Percentiles rank a stretch among this genome's conserved stretches.
Conservation (phyloP, 2,888 invertebrate genomes). For the Scaptomyza flava region DNA sequence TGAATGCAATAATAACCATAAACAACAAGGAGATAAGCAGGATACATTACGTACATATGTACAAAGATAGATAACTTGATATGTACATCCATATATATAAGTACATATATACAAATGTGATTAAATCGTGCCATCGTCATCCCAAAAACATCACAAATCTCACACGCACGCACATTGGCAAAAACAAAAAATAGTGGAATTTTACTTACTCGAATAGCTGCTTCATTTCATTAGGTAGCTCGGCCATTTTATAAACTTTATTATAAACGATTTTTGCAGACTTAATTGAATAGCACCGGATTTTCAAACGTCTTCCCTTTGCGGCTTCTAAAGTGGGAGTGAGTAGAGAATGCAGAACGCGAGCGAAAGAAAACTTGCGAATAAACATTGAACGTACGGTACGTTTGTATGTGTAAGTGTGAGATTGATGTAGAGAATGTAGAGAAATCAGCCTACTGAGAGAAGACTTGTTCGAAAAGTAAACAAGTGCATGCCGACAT, state of each 20-base stretch:
- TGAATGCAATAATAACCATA: conserved; percentile 25
- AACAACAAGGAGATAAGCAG: conserved; percentile 52
- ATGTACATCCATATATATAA: neutral
- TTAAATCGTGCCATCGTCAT: conserved; percentile 30
- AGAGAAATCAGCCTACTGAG: conserved; percentile 40
- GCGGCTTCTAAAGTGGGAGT: conserved; percentile 45
- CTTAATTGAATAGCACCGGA: conserved; percentile 21
- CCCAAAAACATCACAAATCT: conserved; percentile 23
- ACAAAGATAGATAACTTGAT: neutral
- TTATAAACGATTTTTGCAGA: conserved; percentile 23
- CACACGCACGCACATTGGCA: conserved; percentile 2
- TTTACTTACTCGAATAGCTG: conserved; percentile 77
- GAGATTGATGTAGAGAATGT: conserved; percentile 19
- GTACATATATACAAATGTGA: neutral
- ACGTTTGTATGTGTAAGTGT: neutral
- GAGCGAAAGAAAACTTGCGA: conserved; percentile 43
- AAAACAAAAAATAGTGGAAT: conserved; percentile 18
- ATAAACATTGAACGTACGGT: conserved; percentile 1
- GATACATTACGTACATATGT: conserved; percentile 28
- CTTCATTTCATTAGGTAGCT: conserved; percentile 68
- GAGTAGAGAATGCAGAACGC: conserved; percentile 18
- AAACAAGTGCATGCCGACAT: conserved; percentile 35
- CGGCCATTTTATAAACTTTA: conserved; percentile 60
- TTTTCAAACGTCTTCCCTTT: conserved; percentile 42
- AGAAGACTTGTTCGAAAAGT: conserved; percentile 29